phyloP scores from a whole-genome alignment of 2,888 invertebrate species.

The Drosophila picticornis region DNA sequence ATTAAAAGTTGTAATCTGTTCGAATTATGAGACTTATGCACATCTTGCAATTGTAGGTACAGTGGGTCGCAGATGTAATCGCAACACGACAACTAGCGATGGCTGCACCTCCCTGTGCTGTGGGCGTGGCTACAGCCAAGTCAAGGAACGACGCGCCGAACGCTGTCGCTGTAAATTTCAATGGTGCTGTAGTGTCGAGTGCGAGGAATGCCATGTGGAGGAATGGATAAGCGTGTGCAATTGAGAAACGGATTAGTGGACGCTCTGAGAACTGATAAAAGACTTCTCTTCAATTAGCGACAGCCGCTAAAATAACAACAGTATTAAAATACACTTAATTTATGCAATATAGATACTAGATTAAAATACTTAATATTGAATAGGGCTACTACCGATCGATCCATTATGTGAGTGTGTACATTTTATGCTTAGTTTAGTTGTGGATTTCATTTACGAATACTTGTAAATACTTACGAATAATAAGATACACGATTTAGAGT shows the following conservation, averaged over 20 bases:
- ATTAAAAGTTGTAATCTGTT: neutral
- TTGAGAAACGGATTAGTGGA: constrained; percentile 84
- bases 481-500: constrained; percentile 68
- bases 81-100: constrained; percentile 89
- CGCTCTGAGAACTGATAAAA: constrained; percentile 41
- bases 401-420: constrained; percentile 46
- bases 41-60: constrained; percentile 86
- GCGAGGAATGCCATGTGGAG: constrained; percentile 93
- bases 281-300: constrained; percentile 42
- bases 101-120: constrained; percentile 95
- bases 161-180: constrained; percentile 96
- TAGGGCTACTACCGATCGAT: constrained; percentile 37
- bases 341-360: constrained; percentile 40
- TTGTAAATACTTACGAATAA: constrained; percentile 72
- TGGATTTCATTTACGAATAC: constrained; percentile 54
- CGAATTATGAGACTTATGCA: neutral
- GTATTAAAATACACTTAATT: constrained; percentile 42
- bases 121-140: constrained; percentile 93
- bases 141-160: constrained; percentile 91
- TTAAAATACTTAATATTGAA: constrained; percentile 42
- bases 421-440: constrained; percentile 60
- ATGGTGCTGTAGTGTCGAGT: constrained; percentile 97
- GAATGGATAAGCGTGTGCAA: constrained; percentile 97
- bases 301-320: constrained; percentile 33
- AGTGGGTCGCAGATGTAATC: constrained; percentile 91